phyloP scores from a whole-genome alignment of 2,888 invertebrate species.

The Luffia ferchaultella region DNA sequence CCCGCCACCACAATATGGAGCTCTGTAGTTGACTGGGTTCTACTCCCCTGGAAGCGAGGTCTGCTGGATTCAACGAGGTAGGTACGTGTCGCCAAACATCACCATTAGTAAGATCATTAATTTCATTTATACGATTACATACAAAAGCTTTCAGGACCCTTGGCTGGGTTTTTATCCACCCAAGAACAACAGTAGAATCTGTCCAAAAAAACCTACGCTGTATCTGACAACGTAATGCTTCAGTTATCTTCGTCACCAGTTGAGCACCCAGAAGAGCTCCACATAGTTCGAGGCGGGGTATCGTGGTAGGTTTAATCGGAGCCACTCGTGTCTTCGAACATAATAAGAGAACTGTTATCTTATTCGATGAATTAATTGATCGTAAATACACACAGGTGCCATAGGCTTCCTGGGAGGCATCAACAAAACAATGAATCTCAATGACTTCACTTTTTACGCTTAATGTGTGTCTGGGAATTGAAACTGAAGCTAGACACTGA shows the following conservation, averaged over 20 bases:
- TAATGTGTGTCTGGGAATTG: too few species aligned
- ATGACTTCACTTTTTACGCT: background rate
- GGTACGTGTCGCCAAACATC: slow-evolving; percentile 11
- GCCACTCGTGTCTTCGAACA: slow-evolving; percentile 20
- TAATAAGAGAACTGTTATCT: slow-evolving; percentile 13
- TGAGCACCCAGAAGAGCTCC: slow-evolving; percentile 17
- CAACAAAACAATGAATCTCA: slow-evolving; percentile 18
- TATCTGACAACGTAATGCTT: slow-evolving; percentile 11
- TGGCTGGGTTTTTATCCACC: slow-evolving; percentile 17
- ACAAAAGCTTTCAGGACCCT: slow-evolving; percentile 17
- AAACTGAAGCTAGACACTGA: too few species aligned
- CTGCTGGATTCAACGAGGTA: slow-evolving; percentile 17
- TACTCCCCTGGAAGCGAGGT: slow-evolving; percentile 16
- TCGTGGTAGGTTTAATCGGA: slow-evolving; percentile 13
- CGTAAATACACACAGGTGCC: slow-evolving; percentile 18
- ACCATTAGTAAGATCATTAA: slow-evolving; percentile 6
- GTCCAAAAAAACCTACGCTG: slow-evolving; percentile 17
- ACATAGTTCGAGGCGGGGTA: slow-evolving; percentile 21
- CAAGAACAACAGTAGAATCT: slow-evolving; percentile 19
- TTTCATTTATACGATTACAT: slow-evolving; percentile 17
- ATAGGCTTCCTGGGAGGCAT: slow-evolving; percentile 16
- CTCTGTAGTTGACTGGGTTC: slow-evolving; percentile 7
- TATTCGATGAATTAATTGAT: background rate
- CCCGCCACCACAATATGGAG: slow-evolving; percentile 17
- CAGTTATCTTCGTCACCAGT: slow-evolving; percentile 13